Evolutionary conservation across 2,113 vertebrate genomes (phyloP).

Genomic region (Trematocara macrostoma): DNA sequence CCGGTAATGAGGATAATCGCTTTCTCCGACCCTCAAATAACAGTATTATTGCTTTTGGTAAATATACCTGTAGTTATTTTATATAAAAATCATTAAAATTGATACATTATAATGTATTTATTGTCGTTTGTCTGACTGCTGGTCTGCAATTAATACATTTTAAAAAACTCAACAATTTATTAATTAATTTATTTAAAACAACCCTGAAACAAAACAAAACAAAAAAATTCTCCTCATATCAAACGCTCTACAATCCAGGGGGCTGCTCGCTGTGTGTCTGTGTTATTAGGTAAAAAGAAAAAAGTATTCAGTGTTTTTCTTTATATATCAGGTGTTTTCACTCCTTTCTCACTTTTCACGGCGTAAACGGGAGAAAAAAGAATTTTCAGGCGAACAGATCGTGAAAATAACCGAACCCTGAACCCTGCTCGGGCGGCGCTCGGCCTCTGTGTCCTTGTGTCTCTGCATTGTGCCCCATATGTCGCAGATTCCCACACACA

Average conservation of each 20-base stretch:
- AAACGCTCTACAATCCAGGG: background rate
- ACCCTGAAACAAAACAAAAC: background rate
- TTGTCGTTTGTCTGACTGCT: background rate
- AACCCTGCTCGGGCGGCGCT: background rate
- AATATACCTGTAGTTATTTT: background rate
- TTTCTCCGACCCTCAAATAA: background rate
- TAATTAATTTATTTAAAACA: background rate
- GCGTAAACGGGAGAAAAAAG: background rate
- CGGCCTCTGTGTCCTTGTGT: background rate
- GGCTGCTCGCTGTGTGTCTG: background rate
- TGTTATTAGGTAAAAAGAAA: background rate
- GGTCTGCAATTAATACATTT: background rate
- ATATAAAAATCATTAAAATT: background rate
- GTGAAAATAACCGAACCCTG: background rate
- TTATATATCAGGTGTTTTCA: background rate
- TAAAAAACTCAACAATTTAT: background rate
- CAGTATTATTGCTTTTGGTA: background rate
- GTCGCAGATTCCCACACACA: slow-evolving; percentile 75
- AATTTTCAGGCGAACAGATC: background rate
- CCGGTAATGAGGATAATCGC: background rate
- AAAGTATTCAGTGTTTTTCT: background rate
- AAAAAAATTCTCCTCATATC: background rate
- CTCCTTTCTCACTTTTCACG: background rate
- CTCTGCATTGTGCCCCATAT: slow-evolving; percentile 55
- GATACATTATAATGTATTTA: background rate